Conservation (phyloP, 1,140 invertebrate genomes). For the Tetramorium parvispinum region DNA sequence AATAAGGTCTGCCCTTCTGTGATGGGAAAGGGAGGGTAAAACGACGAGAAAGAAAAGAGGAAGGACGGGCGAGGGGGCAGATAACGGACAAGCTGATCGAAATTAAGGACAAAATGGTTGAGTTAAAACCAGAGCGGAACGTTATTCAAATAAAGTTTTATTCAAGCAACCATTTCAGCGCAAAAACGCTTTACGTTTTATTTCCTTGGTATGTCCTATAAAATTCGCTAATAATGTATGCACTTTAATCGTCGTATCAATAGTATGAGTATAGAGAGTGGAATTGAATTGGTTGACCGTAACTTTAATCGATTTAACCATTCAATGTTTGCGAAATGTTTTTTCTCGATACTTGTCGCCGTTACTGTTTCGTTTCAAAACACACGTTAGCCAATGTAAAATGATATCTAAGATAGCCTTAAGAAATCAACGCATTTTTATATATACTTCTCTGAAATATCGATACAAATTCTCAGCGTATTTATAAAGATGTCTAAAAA, state of each 20-base stretch:
- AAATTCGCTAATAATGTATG: slow-evolving; percentile 62
- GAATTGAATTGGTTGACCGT: slow-evolving; percentile 58
- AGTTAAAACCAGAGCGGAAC: slow-evolving; percentile 51
- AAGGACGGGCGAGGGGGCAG: slow-evolving; percentile 27
- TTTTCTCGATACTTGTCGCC: slow-evolving; percentile 44
- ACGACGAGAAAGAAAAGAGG: slow-evolving; percentile 58
- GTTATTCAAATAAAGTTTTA: slow-evolving; percentile 64
- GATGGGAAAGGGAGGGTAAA: slow-evolving; percentile 42
- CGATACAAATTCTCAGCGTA: background rate
- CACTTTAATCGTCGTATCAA: slow-evolving; percentile 60
- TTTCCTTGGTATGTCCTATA: slow-evolving; percentile 57
- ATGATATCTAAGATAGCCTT: slow-evolving; percentile 4
- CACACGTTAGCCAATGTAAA: slow-evolving; percentile 27
- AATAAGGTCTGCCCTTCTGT: slow-evolving; percentile 46
- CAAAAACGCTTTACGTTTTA: slow-evolving; percentile 59
- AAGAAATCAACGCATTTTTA: background rate
- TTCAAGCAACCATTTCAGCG: slow-evolving; percentile 49
- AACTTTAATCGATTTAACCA: slow-evolving; percentile 56
- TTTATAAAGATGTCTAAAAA: background rate
- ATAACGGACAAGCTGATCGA: slow-evolving; percentile 62
- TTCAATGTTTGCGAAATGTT: slow-evolving; percentile 58
- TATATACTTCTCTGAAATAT: background rate
- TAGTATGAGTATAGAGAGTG: slow-evolving; percentile 43
- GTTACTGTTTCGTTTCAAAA: slow-evolving; percentile 4
- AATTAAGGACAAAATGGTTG: slow-evolving; percentile 61